These are phyloP conservation scores for Trichonephila inaurata DNA, from an alignment of 1,140 invertebrate genomes.

Conservation along the genomic window DNA sequence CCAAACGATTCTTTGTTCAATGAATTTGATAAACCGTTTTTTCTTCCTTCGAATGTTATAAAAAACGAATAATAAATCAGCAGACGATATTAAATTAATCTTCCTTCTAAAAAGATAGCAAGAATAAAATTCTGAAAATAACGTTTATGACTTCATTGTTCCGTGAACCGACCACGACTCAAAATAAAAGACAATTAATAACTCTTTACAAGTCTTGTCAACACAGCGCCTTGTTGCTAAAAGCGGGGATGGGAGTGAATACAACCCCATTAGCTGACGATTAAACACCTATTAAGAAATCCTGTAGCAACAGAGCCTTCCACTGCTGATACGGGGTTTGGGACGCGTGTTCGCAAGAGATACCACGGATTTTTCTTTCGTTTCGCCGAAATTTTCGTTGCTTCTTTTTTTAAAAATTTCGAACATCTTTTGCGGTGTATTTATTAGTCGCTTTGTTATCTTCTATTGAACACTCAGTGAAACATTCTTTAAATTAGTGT, in stretches of 20 bases:
- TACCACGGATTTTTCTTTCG: neutral
- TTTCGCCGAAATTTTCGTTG: neutral
- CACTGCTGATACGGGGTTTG: constrained; percentile 34
- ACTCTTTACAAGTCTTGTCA: constrained; percentile 50
- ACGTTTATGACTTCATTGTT: constrained; percentile 42
- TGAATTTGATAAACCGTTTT: neutral
- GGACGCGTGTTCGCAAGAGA: constrained; percentile 33
- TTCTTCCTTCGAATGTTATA: neutral
- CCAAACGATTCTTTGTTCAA: neutral
- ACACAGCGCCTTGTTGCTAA: constrained; percentile 29
- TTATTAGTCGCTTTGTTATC: constrained; percentile 48
- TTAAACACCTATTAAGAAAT: constrained; percentile 69
- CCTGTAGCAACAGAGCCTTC: neutral
- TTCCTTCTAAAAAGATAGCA: neutral
- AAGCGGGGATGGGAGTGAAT: neutral
- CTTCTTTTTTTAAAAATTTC: neutral
- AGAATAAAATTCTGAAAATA: constrained; percentile 12
- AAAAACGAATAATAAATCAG: constrained; percentile 15
- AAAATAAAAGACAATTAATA: constrained; percentile 60
- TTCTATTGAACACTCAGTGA: neutral
- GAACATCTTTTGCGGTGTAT: neutral
- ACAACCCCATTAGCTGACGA: constrained; percentile 53
- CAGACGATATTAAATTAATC: constrained; percentile 35
- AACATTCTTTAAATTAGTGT: neutral
- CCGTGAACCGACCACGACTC: constrained; percentile 5